Evolutionary conservation across 2,888 invertebrate genomes (phyloP).

Genomic region (Tromatobia lineatoria): DNA sequence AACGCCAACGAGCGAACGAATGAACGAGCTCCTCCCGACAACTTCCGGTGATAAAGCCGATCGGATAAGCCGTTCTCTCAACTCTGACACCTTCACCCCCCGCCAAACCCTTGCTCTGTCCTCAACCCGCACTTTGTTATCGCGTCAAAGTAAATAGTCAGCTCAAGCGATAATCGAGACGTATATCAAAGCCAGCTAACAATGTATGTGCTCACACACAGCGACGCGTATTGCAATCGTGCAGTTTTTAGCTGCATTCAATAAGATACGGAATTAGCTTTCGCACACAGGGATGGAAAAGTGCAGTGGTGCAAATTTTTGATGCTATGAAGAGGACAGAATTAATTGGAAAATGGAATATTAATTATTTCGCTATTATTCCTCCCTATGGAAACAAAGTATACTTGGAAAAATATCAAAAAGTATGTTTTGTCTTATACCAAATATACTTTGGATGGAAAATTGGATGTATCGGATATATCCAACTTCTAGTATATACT

Average conservation of each 20-base stretch:
- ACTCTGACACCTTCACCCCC: slow-evolving; percentile 42
- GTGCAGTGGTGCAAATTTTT: no score
- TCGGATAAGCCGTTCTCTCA: slow-evolving; percentile 66
- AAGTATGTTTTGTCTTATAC: no score
- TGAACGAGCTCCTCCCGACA: slow-evolving; percentile 58
- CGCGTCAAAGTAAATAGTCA: slow-evolving; percentile 58
- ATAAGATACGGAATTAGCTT: background rate
- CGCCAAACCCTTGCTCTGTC: slow-evolving; percentile 27
- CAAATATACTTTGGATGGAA: no score
- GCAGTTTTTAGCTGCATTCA: slow-evolving; percentile 31
- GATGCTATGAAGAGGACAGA: no score
- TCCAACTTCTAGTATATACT: no score
- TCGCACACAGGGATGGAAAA: no score
- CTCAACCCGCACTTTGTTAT: slow-evolving; percentile 51
- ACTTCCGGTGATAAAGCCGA: slow-evolving; percentile 72
- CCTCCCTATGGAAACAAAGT: no score
- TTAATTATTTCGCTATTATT: no score
- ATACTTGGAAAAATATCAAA: no score
- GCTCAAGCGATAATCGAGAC: slow-evolving; percentile 59
- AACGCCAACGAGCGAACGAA: background rate
- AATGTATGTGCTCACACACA: slow-evolving; percentile 45
- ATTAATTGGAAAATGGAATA: no score
- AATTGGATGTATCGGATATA: no score
- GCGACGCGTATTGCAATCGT: slow-evolving; percentile 2
- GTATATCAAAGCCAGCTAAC: slow-evolving; percentile 46